Conservation (phyloP, 2,888 invertebrate species). For the Erpobdella octoculata region DNA sequence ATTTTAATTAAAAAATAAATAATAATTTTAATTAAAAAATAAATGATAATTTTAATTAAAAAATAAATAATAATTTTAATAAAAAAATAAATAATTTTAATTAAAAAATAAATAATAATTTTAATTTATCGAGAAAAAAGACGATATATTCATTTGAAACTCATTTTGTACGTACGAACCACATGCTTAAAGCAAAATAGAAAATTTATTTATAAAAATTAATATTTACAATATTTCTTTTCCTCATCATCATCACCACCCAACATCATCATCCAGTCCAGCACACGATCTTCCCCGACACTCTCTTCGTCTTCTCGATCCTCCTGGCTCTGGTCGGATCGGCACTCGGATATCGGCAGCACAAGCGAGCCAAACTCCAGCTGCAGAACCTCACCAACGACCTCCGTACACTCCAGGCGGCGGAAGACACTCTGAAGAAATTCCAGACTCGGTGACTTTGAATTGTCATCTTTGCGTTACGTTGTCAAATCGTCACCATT, state of each 20-base stretch:
- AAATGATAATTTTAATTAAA: neutral
- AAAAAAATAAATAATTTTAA: neutral
- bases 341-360: constrained; percentile 84
- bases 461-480: neutral
- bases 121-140: too few species aligned
- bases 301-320: constrained; percentile 72
- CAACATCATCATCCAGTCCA: neutral
- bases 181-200: neutral
- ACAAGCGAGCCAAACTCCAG: constrained; percentile 76
- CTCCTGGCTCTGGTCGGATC: constrained; percentile 77
- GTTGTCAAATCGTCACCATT: too few species aligned
- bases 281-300: constrained; percentile 56
- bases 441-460: constrained; percentile 20
- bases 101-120: too few species aligned
- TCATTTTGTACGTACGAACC: neutral
- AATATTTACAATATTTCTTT: neutral
- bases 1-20: neutral
- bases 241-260: too few species aligned
- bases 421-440: constrained; percentile 58
- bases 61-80: neutral
- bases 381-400: constrained; percentile 73
- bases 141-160: too few species aligned
- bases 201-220: neutral
- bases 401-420: constrained; percentile 57
- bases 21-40: neutral